Conservation (phyloP, 2,888 invertebrate genomes). For the Phalangium opilio region DNA sequence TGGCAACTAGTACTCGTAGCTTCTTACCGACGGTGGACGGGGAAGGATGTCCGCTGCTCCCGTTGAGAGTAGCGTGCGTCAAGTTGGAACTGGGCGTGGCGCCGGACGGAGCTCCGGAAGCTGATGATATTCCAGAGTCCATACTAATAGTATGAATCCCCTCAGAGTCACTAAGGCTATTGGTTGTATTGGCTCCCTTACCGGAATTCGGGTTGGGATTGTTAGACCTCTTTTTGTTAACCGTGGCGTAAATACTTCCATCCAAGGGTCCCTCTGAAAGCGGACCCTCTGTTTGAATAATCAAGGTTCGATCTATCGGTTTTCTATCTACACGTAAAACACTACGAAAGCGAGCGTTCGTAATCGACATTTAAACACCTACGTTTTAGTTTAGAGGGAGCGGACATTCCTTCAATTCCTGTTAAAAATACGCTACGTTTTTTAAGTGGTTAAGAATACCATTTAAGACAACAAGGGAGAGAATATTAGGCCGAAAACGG, state of each 20-base stretch:
- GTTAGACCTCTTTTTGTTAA: constrained; percentile 32
- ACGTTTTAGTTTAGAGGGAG: background rate
- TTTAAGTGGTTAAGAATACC: too few relatives aligned
- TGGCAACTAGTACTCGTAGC: too few relatives aligned
- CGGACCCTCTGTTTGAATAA: constrained; percentile 5
- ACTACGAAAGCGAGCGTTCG: background rate
- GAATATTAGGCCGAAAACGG: too few relatives aligned
- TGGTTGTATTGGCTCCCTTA: constrained; percentile 25
- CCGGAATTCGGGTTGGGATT: constrained; percentile 18
- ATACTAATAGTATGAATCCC: constrained; percentile 62
- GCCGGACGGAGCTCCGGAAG: constrained; percentile 21
- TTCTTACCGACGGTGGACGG: background rate
- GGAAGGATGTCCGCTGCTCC: constrained; percentile 38
- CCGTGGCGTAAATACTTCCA: constrained; percentile 70
- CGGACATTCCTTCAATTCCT: too few relatives aligned
- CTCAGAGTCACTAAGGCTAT: constrained; percentile 21
- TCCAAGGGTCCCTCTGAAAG: constrained; percentile 73
- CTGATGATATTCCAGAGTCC: constrained; percentile 75
- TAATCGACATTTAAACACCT: background rate
- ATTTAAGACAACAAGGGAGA: too few relatives aligned
- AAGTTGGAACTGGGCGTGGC: background rate
- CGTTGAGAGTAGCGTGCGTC: background rate
- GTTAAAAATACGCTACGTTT: too few relatives aligned
- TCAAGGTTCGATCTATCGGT: too few relatives aligned
- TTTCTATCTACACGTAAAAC: background rate